A percentile compares a stretch with the other conserved stretches of the same genome.
Evolutionary conservation across 2,113 vertebrate species (phyloP).

Genomic region (Aphyosemion australe): DNA sequence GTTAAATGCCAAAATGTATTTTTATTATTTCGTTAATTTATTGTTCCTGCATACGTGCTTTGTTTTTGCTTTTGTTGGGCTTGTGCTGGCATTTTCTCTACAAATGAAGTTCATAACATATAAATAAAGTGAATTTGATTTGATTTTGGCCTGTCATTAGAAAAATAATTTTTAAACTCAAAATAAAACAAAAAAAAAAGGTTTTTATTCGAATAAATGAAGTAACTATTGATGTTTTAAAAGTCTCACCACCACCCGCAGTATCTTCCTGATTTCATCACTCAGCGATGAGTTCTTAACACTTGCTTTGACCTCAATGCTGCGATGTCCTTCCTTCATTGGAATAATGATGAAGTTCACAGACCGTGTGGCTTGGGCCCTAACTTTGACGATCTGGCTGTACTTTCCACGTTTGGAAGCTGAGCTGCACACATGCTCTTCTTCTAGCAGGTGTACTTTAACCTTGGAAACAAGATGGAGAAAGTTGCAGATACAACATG

Average conservation of each 20-base stretch:
- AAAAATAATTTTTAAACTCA: too few relatives aligned
- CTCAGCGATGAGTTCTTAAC: slow-evolving; percentile 46
- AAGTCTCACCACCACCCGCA: slow-evolving; percentile 86
- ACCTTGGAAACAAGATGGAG: background rate
- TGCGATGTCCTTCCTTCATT: slow-evolving; percentile 68
- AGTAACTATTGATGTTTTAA: too few relatives aligned
- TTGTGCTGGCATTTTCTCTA: too few relatives aligned
- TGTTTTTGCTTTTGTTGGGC: too few relatives aligned
- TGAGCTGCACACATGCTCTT: background rate
- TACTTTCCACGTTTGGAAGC: slow-evolving; percentile 17
- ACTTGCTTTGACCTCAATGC: slow-evolving; percentile 82
- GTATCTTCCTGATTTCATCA: slow-evolving; percentile 81
- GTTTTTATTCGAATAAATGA: too few relatives aligned
- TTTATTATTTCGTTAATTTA: too few relatives aligned
- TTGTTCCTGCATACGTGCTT: too few relatives aligned
- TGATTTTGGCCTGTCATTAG: too few relatives aligned
- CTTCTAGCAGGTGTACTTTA: background rate
- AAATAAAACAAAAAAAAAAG: too few relatives aligned
- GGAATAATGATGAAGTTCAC: slow-evolving; percentile 84
- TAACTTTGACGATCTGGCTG: slow-evolving; percentile 52
- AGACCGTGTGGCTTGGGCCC: slow-evolving; percentile 41
- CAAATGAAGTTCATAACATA: too few relatives aligned
- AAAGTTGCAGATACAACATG: background rate
- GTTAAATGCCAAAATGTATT: too few relatives aligned
- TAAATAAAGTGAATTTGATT: too few relatives aligned